Evolutionary conservation across 2,797 vertebrate genomes (phyloP), one percentile per base, ranked within the genome.

Genomic region (Gambelia wislizenii): DNA sequence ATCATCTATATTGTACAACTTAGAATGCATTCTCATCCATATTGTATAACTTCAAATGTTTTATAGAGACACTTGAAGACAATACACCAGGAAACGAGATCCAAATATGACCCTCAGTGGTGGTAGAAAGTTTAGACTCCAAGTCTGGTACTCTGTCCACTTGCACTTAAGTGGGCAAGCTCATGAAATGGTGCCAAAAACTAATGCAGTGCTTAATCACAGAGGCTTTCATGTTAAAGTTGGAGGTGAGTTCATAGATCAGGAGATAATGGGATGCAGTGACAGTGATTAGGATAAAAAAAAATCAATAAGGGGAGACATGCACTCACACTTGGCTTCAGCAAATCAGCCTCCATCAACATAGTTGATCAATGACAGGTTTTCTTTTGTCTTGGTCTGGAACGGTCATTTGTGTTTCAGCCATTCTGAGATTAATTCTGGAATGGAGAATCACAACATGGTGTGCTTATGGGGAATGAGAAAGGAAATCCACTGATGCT

Each of bases 221-320:
- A 91, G 92, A 70, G n/a, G 39, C 70, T 78, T 83, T 77, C 88
- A 89, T 77, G 61, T 7, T 75, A 69, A 22, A 14, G 64, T 44
- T 86, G 89, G 88, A 93, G 36, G 90, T 36, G 27, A 84, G 92
- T 81, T 89, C 89, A 91, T 61, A 90, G 86, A 87, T 90, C 85
- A 87, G 61, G 67, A 90, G 82, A 84, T 90, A 90, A 90, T 84
- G 52, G 84, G 56, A 49, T 61, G 47, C 14, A 81, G 69, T 75
- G 85, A 7, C 52, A 87, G 25, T 64, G 56, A 61, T 27, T 90
- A 76, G 20, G 82, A 47, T 61, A 33, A 64, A 91, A 90, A 75
- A 76, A 89, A 84, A 91, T 89, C 80, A 89, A 93, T 91, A 77
- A 86, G 92, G 78, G 72, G 83, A 92, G 75, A 91, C 89, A 85